These are phyloP conservation scores for Lasiommata megera DNA, from an alignment of 2,888 invertebrate genomes.

Conservation along the genomic window DNA sequence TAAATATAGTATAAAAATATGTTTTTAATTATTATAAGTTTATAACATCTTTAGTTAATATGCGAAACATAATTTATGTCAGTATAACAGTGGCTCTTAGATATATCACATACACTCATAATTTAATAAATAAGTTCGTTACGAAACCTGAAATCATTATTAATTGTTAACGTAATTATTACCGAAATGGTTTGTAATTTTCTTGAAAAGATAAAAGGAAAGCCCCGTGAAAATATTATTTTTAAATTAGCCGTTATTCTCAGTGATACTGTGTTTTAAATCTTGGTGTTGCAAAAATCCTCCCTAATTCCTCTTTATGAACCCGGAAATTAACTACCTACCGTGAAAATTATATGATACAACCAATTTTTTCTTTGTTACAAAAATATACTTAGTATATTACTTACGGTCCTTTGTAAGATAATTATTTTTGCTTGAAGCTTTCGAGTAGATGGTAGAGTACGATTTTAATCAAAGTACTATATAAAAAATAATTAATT, in stretches of 20 bases:
- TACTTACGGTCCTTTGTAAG: neutral
- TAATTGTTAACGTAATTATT: neutral
- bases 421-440: neutral
- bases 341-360: too few relatives aligned
- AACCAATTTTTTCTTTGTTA: neutral
- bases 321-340: neutral
- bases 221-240: slow-evolving; percentile 1
- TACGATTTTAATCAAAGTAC: too few relatives aligned
- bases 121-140: too few relatives aligned
- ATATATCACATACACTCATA: too few relatives aligned
- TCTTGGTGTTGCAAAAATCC: neutral
- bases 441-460: too few relatives aligned
- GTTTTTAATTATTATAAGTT: too few relatives aligned
- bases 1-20: too few relatives aligned
- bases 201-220: neutral
- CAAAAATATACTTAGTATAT: neutral
- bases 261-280: neutral
- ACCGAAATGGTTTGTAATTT: neutral
- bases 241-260: slow-evolving; percentile 2
- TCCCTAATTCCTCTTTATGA: slow-evolving; percentile 7
- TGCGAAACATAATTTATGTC: too few relatives aligned
- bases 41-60: too few relatives aligned
- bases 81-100: too few relatives aligned
- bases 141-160: neutral
- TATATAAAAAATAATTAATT: too few relatives aligned